Conservation (phyloP, 2,888 invertebrate species). For the Hartigia nigra region DNA sequence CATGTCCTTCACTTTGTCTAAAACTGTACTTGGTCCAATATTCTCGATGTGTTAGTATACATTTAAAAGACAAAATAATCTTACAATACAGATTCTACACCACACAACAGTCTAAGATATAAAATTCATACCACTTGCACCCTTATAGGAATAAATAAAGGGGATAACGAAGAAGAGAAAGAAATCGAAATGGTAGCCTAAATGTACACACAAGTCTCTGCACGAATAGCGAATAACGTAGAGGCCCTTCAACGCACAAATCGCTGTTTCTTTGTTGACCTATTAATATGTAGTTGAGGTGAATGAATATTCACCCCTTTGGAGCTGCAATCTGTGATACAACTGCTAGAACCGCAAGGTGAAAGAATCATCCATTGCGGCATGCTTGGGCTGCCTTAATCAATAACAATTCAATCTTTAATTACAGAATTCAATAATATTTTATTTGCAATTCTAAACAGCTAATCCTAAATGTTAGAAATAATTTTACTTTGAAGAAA, state of each 20-base stretch:
- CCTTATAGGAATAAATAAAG: neutral
- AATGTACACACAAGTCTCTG: constrained; percentile 16
- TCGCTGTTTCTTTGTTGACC: constrained; percentile 5
- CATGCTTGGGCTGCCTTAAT: constrained; percentile 12
- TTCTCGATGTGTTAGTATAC: neutral
- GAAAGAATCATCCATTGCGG: constrained; percentile 21
- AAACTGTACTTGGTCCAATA: neutral
- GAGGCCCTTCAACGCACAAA: constrained; percentile 29
- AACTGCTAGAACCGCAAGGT: constrained; percentile 36
- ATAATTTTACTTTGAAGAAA: neutral
- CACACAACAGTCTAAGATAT: neutral
- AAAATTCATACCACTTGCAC: neutral
- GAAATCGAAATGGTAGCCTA: neutral
- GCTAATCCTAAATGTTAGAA: neutral
- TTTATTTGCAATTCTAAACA: neutral
- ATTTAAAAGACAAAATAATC: neutral
- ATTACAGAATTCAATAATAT: neutral
- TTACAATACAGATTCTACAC: neutral
- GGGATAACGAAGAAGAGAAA: neutral
- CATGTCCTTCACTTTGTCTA: neutral
- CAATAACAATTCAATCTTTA: constrained; percentile 1
- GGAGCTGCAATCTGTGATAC: constrained; percentile 46
- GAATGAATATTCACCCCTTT: constrained; percentile 29
- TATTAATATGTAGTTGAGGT: constrained; percentile 33
- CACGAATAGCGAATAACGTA: constrained; percentile 32